A percentile compares a stretch with the other conserved stretches of the same genome.
These are phyloP conservation scores for Brachynemurus nebulosus DNA, from an alignment of 2,888 invertebrate genomes.

Conservation along the genomic window DNA sequence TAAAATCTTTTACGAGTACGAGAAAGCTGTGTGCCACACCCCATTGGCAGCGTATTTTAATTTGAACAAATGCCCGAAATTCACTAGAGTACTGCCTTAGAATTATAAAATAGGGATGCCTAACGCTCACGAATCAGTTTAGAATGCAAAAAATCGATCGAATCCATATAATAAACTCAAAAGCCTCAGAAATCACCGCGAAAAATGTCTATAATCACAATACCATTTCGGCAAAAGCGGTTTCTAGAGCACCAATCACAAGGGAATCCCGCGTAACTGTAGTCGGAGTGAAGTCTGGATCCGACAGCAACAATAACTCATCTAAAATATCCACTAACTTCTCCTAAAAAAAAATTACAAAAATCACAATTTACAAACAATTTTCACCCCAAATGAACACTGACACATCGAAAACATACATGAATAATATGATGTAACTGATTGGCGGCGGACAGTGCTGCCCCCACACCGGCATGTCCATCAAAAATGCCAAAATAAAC, in stretches of 20 bases:
- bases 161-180: too few relatives aligned
- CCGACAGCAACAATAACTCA: conserved; percentile 30
- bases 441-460: conserved; percentile 60
- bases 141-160: too few relatives aligned
- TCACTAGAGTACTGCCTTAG: too few relatives aligned
- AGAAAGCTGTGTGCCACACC: too few relatives aligned
- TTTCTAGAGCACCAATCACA: conserved; percentile 64
- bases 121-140: too few relatives aligned
- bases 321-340: conserved; percentile 46
- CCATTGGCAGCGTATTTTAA: too few relatives aligned
- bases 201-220: too few relatives aligned
- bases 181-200: too few relatives aligned
- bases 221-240: conserved; percentile 61
- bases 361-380: neutral
- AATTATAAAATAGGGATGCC: too few relatives aligned
- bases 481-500: conserved; percentile 72
- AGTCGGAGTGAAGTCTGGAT: conserved; percentile 14
- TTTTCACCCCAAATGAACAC: neutral
- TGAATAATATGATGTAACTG: conserved; percentile 66
- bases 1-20: too few relatives aligned
- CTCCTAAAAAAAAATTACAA: conserved; percentile 30
- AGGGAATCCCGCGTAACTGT: conserved; percentile 42
- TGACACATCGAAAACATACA: conserved; percentile 31
- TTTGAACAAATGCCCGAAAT: too few relatives aligned
- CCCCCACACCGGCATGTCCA: conserved; percentile 73